Percentiles rank a stretch among this genome's conserved stretches.
Conservation (phyloP, 1,140 invertebrate genomes). For the Dinothrombium tinctorium region DNA sequence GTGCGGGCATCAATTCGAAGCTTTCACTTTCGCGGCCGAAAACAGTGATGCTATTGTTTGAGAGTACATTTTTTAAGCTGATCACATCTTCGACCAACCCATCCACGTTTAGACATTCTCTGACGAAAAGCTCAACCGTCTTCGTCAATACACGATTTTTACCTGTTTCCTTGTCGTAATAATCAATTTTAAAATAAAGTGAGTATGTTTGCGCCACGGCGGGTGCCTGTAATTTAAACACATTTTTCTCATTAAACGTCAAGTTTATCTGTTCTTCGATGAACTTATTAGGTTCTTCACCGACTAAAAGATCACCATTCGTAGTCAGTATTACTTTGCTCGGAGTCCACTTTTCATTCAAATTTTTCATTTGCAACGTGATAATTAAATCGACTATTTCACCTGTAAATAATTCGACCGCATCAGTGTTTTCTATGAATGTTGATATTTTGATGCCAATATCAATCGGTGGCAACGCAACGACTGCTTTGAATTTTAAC, state of each 20-base stretch:
- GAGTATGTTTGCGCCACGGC: not conserved
- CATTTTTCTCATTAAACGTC: not conserved
- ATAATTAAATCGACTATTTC: not conserved
- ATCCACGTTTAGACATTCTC: slow-evolving; percentile 3
- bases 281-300: not conserved
- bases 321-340: not conserved
- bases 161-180: not conserved
- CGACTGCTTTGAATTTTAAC: slow-evolving; percentile 17
- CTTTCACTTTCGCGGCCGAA: not conserved
- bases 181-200: not conserved
- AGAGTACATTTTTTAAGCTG: not conserved
- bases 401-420: not conserved
- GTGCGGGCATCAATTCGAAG: not conserved
- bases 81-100: not conserved
- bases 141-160: not conserved
- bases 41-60: not conserved
- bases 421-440: not conserved
- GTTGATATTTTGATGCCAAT: slow-evolving; percentile 5
- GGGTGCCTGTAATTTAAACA: not conserved
- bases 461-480: slow-evolving; percentile 12
- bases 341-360: too few species aligned
- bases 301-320: not conserved
- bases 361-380: not conserved
- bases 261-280: not conserved
- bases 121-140: not conserved